Conservation (phyloP, 2,113 vertebrate species). For the Neopipo cinnamomea region DNA sequence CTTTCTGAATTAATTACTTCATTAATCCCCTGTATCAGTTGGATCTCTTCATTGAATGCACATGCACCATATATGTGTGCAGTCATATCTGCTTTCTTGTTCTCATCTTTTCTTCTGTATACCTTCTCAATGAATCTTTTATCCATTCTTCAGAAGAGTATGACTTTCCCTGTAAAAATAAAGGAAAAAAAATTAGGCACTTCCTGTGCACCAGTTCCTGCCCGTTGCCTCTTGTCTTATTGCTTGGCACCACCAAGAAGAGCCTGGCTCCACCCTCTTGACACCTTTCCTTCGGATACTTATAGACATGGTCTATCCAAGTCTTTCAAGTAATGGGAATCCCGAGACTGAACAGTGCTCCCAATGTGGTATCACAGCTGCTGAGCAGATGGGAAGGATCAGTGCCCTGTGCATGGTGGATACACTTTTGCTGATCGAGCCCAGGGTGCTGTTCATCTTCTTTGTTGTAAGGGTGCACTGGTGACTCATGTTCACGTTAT, state of each 20-base stretch:
- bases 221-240: neutral
- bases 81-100: neutral
- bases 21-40: neutral
- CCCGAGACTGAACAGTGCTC: neutral
- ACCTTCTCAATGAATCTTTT: neutral
- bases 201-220: neutral
- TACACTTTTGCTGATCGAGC: neutral
- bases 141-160: neutral
- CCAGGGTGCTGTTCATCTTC: neutral
- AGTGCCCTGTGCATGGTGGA: neutral
- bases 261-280: neutral
- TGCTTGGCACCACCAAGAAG: neutral
- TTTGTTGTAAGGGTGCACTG: neutral
- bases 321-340: neutral
- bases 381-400: neutral
- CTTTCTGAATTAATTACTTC: neutral
- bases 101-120: neutral
- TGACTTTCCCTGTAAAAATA: neutral
- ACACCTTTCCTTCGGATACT: neutral
- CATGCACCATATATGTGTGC: neutral
- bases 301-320: neutral
- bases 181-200: neutral
- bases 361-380: neutral
- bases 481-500: neutral
- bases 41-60: neutral